Base-by-base conservation (phyloP, 2,888 invertebrate species). In the Trissonchulus latispiculum region DNA sequence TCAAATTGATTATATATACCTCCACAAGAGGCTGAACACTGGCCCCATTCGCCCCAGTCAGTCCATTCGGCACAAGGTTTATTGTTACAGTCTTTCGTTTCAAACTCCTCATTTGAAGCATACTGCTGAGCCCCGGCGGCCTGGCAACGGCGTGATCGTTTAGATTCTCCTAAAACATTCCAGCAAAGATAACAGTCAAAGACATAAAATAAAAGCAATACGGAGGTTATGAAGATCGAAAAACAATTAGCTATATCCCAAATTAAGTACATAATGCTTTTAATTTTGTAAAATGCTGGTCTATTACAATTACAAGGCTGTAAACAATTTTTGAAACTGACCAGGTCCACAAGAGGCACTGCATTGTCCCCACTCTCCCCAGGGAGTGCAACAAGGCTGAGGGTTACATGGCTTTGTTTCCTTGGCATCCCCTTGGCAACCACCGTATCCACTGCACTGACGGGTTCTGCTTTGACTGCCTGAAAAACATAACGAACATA, bases 1-100 rank as follows among this genome's bases (percentile, higher is more conserved):
- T n/a, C n/a, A n/a, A n/a, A n/a, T n/a, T n/a, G n/a, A n/a, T n/a
- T n/a, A n/a, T n/a, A n/a, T n/a, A 28, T 36, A 37, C 73, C 73
- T 3, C 73, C 73, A 64, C 75, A 75, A 68, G 36, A 71, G 66
- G n/a, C 29, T 8, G 75, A 75, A 36, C 75, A 75, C 28, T n/a
- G 3, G 59, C 35, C 33, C 74, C 74, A 74, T 29, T 28, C 29
- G 18, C 68, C 59, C 74, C 74, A 74, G 23, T 67, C 32, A 68
- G 67, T 23, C 74, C 74, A 74, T 32, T 66, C 33, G 28, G 75
- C 73, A 36, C 75, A 75, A 15, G 62, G 2, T 18, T 61, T n/a
- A 15, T 29, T 59, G 15, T 66, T 32, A 32, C 75, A 75, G n/a
- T 35, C 37, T 28, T 31, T 8, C 28, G 71, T 75, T 2, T 74